Conservation (phyloP, 2,113 vertebrate species). For the Colaptes auratus region DNA sequence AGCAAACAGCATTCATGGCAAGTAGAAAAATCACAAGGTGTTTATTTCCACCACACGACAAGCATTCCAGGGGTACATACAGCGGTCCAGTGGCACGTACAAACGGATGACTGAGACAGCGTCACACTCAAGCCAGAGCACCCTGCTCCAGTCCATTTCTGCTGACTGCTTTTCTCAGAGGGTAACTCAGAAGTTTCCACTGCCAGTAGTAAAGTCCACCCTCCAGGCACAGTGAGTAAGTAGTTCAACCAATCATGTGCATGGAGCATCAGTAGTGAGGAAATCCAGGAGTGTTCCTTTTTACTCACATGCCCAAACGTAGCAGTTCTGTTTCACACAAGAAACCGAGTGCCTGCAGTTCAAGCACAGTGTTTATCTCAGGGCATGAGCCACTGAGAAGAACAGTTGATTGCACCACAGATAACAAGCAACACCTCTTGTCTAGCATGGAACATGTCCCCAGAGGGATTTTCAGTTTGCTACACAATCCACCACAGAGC, state of each 20-base stretch:
- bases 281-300: slow-evolving; percentile 38
- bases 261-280: slow-evolving; percentile 72
- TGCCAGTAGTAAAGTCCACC: slow-evolving; percentile 26
- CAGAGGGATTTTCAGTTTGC: background rate
- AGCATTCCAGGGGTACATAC: slow-evolving; percentile 10
- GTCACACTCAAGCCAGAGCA: slow-evolving; percentile 39
- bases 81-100: slow-evolving; percentile 39
- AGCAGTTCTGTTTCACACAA: slow-evolving; percentile 33
- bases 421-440: slow-evolving; percentile 57
- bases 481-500: background rate
- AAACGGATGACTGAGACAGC: slow-evolving; percentile 12
- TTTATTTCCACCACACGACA: slow-evolving; percentile 20
- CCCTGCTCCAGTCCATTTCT: slow-evolving; percentile 53
- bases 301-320: slow-evolving; percentile 36
- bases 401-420: slow-evolving; percentile 64
- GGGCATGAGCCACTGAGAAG: slow-evolving; percentile 40
- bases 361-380: slow-evolving; percentile 43
- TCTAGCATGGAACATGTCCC: slow-evolving; percentile 21
- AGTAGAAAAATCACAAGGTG: background rate
- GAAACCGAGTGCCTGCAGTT: slow-evolving; percentile 43
- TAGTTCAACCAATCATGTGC: slow-evolving; percentile 30
- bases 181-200: slow-evolving; percentile 24
- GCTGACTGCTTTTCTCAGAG: background rate
- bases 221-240: slow-evolving; percentile 46
- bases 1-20: slow-evolving; percentile 42